A percentile compares a stretch with the other conserved stretches of the same genome.
phyloP scores from a whole-genome alignment of 2,113 vertebrate species.

The Ia io region DNA sequence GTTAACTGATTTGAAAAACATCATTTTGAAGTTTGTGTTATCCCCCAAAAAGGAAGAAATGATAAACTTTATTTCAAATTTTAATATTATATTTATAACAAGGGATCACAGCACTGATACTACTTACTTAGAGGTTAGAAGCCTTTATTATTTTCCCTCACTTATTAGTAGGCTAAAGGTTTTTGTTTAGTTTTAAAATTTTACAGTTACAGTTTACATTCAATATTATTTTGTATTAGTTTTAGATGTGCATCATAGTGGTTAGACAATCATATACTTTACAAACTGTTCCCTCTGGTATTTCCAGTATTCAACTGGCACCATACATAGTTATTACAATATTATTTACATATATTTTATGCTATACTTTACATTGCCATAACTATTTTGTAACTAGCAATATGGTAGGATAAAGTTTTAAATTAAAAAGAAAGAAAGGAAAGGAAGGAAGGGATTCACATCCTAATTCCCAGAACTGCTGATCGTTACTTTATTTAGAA shows the following conservation, averaged over 20 bases:
- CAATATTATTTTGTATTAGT: background rate
- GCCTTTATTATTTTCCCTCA: background rate
- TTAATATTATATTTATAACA: background rate
- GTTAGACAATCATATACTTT: background rate
- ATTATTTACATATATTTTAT: background rate
- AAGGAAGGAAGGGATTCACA: background rate
- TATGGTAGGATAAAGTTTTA: background rate
- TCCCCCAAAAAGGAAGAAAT: background rate
- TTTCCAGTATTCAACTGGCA: background rate
- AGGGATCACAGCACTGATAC: background rate
- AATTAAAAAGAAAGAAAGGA: background rate
- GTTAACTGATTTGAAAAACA: background rate
- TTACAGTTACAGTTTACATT: background rate
- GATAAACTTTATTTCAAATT: background rate
- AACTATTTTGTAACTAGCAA: background rate
- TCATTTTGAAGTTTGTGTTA: conserved; percentile 3
- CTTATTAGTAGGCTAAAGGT: conserved; percentile 14
- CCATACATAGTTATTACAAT: background rate
- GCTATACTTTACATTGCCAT: background rate
- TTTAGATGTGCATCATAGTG: background rate
- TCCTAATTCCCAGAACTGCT: background rate
- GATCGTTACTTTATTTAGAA: background rate
- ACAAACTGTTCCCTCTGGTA: background rate
- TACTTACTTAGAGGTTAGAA: background rate
- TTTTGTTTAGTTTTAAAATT: background rate